Percentiles rank a stretch among this genome's conserved stretches.
Conservation (phyloP, 2,113 vertebrate genomes). For the Philantomba maxwellii region DNA sequence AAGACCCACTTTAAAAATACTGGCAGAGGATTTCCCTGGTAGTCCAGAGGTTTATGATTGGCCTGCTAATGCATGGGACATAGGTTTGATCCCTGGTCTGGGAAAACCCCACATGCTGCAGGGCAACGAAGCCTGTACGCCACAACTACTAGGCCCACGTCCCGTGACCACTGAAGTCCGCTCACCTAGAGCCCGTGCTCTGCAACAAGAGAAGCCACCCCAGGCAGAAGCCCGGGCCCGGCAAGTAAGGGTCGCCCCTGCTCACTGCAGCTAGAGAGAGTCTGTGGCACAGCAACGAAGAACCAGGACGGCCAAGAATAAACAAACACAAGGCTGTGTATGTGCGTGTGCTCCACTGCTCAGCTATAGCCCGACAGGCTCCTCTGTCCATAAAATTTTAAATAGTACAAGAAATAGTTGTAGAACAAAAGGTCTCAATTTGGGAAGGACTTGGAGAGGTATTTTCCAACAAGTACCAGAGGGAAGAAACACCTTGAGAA, state of each 20-base stretch:
- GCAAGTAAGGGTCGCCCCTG: background rate
- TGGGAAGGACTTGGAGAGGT: background rate
- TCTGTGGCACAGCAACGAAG: background rate
- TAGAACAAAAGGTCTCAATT: background rate
- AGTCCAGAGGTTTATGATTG: background rate
- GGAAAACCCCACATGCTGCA: background rate
- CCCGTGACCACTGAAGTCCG: background rate
- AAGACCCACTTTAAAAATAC: background rate
- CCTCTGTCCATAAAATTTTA: background rate
- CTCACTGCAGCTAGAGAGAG: background rate
- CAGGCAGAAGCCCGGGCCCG: rapidly evolving
- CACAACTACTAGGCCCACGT: background rate
- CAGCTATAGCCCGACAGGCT: background rate
- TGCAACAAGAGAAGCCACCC: background rate
- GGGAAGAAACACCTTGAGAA: background rate
- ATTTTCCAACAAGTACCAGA: background rate
- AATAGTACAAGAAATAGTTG: background rate
- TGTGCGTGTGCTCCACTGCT: background rate
- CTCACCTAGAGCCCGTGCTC: background rate
- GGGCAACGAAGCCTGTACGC: background rate
- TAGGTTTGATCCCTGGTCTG: background rate
- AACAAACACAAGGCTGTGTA: rapidly evolving
- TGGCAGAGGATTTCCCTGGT: background rate
- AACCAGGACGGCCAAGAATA: background rate
- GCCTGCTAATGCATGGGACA: background rate